Evolutionary conservation across 2,797 vertebrate species (phyloP).

Genomic region (Astyanax mexicanus): DNA sequence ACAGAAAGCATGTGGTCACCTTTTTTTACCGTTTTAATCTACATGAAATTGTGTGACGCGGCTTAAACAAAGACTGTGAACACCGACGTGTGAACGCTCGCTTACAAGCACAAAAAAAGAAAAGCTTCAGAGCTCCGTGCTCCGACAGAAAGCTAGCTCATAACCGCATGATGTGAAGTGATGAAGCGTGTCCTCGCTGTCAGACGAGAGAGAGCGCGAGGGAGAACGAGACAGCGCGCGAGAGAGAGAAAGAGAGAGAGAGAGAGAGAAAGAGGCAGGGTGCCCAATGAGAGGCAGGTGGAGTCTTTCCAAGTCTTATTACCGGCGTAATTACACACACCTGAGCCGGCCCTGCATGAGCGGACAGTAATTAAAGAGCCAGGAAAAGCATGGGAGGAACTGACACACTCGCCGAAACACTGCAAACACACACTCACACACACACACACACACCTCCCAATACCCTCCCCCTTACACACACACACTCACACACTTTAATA

Average conservation of each 20-base stretch:
- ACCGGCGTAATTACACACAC: conserved; percentile 82
- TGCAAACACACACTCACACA: conserved; percentile 8
- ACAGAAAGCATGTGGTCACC: background rate
- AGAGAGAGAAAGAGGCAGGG: conserved; percentile 35
- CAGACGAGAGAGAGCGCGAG: conserved; percentile 28
- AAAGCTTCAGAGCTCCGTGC: conserved; percentile 31
- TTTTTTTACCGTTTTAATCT: background rate
- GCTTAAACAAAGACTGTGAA: conserved; percentile 9
- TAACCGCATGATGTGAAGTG: conserved; percentile 26
- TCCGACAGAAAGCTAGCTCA: conserved; percentile 29
- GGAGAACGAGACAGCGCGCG: conserved; percentile 4
- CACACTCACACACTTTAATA: too few relatives aligned
- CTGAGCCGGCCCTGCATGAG: conserved; percentile 68
- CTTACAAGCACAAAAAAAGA: background rate
- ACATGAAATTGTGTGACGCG: background rate
- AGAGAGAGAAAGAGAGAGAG: conserved; percentile 20
- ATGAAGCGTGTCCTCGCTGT: conserved; percentile 49
- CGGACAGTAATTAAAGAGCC: conserved; percentile 61
- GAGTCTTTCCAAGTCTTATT: conserved; percentile 80
- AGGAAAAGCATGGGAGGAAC: conserved; percentile 38
- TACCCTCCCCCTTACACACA: too few relatives aligned
- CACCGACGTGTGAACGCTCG: background rate
- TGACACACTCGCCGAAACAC: conserved; percentile 24
- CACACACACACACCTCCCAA: too few relatives aligned
- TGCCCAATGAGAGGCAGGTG: conserved; percentile 78